Evolutionary conservation across 30 jellyfish, hydroid and myxozoan genomes (phyloP).

Genomic region (Haliclystus octoradiatus): DNA sequence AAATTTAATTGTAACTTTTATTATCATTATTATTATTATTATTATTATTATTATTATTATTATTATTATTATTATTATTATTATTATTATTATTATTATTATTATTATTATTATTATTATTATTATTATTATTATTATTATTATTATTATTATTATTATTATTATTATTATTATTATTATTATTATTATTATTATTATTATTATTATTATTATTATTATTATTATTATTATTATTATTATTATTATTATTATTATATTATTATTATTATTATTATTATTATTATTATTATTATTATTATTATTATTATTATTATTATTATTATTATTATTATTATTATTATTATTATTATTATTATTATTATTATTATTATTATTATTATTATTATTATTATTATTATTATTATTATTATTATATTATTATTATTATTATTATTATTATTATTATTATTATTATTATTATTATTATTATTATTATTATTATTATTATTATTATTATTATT

Average conservation of each 20-base stretch:
- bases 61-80: too few species aligned
- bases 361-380: conserved; percentile 4
- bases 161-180: background rate
- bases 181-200: background rate
- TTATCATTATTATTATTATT: too few species aligned
- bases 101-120: background rate
- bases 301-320: conserved; percentile 4
- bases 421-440: background rate
- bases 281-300: conserved; percentile 2
- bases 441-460: background rate
- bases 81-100: conserved; percentile 1
- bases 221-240: background rate
- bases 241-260: conserved; percentile 2
- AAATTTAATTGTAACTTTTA: too few species aligned
- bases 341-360: background rate
- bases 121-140: conserved; percentile 1
- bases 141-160: conserved; percentile 2
- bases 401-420: background rate
- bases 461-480: background rate
- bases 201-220: background rate
- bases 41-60: too few species aligned
- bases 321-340: conserved; percentile 2
- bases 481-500: background rate
- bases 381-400: background rate
- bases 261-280: background rate